These are phyloP conservation scores for Nicator chloris DNA, from an alignment of 2,113 vertebrate species.

Conservation along the genomic window DNA sequence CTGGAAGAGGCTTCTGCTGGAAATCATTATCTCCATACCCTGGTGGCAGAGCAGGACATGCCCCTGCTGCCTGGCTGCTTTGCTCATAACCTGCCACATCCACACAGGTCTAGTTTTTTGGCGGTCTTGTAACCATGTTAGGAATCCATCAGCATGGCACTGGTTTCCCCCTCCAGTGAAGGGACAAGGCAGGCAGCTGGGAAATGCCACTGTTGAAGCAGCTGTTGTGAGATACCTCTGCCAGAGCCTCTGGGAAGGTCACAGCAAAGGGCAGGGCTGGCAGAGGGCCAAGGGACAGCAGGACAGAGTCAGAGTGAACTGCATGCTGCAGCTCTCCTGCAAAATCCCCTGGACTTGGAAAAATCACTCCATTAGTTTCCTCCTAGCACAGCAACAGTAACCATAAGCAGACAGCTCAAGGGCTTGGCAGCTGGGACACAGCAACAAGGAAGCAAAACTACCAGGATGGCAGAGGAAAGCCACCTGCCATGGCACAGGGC, in stretches of 20 bases:
- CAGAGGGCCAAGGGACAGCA: not conserved
- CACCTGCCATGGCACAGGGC: not conserved
- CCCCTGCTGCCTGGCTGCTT: not conserved
- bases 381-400: not conserved
- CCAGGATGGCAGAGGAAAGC: not conserved
- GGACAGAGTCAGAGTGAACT: not conserved
- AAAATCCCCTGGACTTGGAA: not conserved
- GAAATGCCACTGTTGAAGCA: not conserved
- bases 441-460: not conserved
- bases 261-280: not conserved
- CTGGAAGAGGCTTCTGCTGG: not conserved
- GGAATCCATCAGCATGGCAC: not conserved
- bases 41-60: not conserved
- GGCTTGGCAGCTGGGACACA: not conserved
- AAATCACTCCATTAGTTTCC: not conserved
- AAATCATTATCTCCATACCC: not conserved
- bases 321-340: not conserved
- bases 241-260: not conserved
- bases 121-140: accelerated
- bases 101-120: not conserved
- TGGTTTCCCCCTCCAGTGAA: accelerated
- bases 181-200: not conserved
- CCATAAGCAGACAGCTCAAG: not conserved
- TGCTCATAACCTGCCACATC: not conserved
- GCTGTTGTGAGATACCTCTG: not conserved